These are phyloP conservation scores for Chloroclysta siterata DNA, from an alignment of 2,888 invertebrate species.

Conservation along the genomic window DNA sequence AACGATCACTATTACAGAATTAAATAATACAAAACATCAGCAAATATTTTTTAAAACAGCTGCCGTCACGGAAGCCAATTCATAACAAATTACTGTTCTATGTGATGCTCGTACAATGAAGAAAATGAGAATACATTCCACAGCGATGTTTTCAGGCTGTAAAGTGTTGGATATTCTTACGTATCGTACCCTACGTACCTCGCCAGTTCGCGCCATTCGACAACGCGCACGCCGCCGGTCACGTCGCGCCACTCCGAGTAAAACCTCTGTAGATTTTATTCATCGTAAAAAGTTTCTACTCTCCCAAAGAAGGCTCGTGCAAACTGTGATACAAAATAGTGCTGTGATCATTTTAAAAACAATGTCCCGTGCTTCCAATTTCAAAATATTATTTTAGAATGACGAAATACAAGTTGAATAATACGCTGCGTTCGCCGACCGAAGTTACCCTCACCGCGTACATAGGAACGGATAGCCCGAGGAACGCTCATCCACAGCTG, in stretches of 20 bases:
- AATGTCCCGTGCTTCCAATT: conserved; percentile 72
- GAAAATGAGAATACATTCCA: conserved; percentile 25
- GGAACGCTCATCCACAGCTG: conserved; percentile 43
- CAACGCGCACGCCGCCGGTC: conserved; percentile 30
- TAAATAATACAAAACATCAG: too few relatives aligned
- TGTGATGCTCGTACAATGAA: not conserved
- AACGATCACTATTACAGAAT: too few relatives aligned
- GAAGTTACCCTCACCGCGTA: conserved; percentile 80
- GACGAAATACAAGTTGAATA: conserved; percentile 85
- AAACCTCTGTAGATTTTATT: not conserved
- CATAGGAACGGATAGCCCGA: conserved; percentile 60
- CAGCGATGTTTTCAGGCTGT: conserved; percentile 26
- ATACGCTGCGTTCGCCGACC: conserved; percentile 66
- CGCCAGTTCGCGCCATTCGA: conserved; percentile 29
- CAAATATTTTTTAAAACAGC: conserved; percentile 4
- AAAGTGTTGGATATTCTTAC: conserved; percentile 20
- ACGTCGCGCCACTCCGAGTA: conserved; percentile 26
- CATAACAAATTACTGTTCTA: conserved; percentile 13
- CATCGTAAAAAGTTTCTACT: conserved; percentile 6
- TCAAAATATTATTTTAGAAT: conserved; percentile 75
- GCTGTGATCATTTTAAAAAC: conserved; percentile 52
- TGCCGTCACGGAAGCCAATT: conserved; percentile 11
- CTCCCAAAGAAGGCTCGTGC: conserved; percentile 22
- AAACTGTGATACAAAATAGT: conserved; percentile 52
- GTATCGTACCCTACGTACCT: conserved; percentile 24